Base-by-base conservation (phyloP, 1,140 invertebrate species). In the Drosophila ficusphila region DNA sequence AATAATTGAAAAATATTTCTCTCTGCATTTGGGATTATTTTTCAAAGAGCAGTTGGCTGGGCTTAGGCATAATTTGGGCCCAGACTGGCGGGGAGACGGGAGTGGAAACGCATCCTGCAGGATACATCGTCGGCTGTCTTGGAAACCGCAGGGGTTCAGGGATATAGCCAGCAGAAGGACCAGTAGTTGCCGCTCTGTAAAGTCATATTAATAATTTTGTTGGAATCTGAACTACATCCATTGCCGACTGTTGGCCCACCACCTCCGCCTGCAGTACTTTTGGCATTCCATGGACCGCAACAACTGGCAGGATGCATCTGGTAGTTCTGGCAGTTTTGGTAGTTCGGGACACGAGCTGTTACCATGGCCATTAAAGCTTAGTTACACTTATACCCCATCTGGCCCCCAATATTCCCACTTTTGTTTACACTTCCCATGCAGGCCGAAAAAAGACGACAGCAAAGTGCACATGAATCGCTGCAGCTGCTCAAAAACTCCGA, bases 141-240 rank as follows among this genome's bases (percentile, higher is more conserved):
- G 78, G 78, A 69, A 81, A 77, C 77, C 72, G 25, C 73, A 58
- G 38, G 29, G 38, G 38, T n/a, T n/a, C n/a, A n/a, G n/a, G n/a
- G n/a, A n/a, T n/a, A n/a, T n/a, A n/a, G n/a, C n/a, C n/a, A n/a
- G n/a, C n/a, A n/a, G n/a, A n/a, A n/a, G n/a, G n/a, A n/a, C n/a
- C 5, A 12, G 41, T 23, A 23, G 41, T 9, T 25, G 19, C 25
- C 31, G 23, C 29, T 8, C 21, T 44, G 76, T 60, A 70, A 85
- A 86, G 81, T 86, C 81, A 81, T 81, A 88, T 86, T 86, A 88
- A 86, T 88, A 86, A 86, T 86, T 86, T 86, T 81, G 76, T 67
- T 81, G 72, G 76, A 58, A 76, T 85, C 73, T 76, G 60, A 79
- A 61, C 71, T 60, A 72, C 38, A 73, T 49, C 48, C 42, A 23